phyloP scores from a whole-genome alignment of 35 echinoderm and acorn worm genomes.

The Chiridota heheva region DNA sequence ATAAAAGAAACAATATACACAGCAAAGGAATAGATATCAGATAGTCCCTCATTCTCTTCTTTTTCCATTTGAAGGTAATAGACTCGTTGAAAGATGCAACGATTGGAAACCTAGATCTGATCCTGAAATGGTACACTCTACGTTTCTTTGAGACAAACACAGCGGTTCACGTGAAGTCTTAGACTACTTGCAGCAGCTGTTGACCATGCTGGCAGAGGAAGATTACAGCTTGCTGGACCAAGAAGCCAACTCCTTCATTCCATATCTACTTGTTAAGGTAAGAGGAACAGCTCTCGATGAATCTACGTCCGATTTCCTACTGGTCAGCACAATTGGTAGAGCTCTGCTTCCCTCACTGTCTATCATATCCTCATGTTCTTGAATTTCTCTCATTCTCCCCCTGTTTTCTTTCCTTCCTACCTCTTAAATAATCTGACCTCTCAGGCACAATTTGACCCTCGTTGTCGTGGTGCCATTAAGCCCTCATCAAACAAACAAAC shows the following conservation, averaged over 20 bases:
- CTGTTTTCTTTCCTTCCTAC: too few species aligned
- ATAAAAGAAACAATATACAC: too few species aligned
- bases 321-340: neutral
- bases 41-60: too few species aligned
- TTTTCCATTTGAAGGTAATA: too few species aligned
- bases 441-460: too few species aligned
- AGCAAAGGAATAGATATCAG: too few species aligned
- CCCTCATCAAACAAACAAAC: too few species aligned
- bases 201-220: constrained; percentile 71
- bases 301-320: neutral
- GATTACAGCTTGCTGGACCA: constrained; percentile 75
- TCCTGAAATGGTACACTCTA: constrained; percentile 81
- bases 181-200: constrained; percentile 64
- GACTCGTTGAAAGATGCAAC: constrained; percentile 85
- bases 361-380: too few species aligned
- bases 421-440: too few species aligned
- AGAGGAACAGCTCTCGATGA: neutral
- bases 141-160: constrained; percentile 98
- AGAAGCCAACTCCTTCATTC: constrained; percentile 81
- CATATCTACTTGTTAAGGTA: constrained; percentile 91
- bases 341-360: neutral
- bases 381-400: too few species aligned
- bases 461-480: too few species aligned
- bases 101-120: constrained; percentile 69
- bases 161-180: constrained; percentile 61